These are phyloP conservation scores for Malurus splendens DNA, from an alignment of 2,797 vertebrate genomes.

Conservation along the genomic window DNA sequence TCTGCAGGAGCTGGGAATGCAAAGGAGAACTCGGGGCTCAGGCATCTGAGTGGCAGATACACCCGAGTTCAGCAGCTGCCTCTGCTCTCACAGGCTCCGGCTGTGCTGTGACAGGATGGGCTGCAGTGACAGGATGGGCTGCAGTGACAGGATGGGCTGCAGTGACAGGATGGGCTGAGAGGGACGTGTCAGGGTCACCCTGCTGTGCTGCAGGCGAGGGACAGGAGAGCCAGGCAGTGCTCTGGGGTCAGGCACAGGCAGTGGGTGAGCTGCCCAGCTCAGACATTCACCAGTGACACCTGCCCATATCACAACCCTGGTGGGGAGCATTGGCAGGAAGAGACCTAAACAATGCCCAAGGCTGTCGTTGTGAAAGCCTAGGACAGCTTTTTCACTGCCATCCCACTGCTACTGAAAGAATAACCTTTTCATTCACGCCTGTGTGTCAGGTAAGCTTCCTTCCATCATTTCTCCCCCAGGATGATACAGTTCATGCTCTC, in stretches of 20 bases:
- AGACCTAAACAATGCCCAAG: neutral
- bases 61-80: neutral
- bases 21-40: neutral
- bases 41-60: neutral
- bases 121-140: accelerated
- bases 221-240: neutral
- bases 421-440: neutral
- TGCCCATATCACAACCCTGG: accelerated
- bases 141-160: neutral
- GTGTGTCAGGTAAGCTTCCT: neutral
- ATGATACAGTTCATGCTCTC: neutral
- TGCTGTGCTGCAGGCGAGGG: neutral
- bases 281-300: neutral
- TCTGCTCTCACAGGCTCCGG: accelerated
- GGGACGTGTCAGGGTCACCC: neutral
- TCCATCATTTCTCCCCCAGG: neutral
- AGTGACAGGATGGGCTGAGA: neutral
- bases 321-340: neutral
- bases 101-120: neutral
- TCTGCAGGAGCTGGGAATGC: neutral
- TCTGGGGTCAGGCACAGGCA: neutral
- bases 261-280: neutral
- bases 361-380: neutral
- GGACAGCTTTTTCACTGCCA: neutral
- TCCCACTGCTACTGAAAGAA: neutral